These are phyloP conservation scores for Mechanitis messenoides DNA, from an alignment of 2,888 invertebrate species.

Conservation along the genomic window DNA sequence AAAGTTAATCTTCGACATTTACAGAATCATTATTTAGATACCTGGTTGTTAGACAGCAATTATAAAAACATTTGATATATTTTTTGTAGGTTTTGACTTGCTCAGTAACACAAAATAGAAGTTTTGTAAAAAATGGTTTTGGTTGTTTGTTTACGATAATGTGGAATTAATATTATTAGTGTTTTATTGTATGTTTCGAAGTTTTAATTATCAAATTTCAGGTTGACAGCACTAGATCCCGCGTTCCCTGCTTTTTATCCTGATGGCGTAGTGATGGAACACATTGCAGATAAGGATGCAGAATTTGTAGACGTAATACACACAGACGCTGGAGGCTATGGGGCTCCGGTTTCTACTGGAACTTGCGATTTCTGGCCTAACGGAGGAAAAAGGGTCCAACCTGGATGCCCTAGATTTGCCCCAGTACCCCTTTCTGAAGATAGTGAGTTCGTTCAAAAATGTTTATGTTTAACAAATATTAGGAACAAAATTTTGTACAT, in stretches of 20 bases:
- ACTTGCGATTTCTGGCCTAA: conserved; percentile 80
- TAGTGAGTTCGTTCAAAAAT: conserved; percentile 38
- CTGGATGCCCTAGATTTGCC: conserved; percentile 75
- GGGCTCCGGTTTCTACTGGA: conserved; percentile 76
- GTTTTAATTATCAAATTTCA: conserved; percentile 34
- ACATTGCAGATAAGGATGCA: conserved; percentile 71
- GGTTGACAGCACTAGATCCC: conserved; percentile 77
- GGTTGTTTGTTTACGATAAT: no score
- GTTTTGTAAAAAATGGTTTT: no score
- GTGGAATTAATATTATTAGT: no score
- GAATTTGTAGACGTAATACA: conserved; percentile 82
- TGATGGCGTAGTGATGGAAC: conserved; percentile 66
- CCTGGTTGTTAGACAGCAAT: no score
- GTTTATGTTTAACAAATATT: not conserved
- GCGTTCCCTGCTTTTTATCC: conserved; percentile 79
- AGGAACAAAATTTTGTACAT: not conserved
- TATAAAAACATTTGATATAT: no score
- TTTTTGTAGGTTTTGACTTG: no score
- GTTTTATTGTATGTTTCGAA: no score
- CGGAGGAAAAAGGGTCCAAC: conserved; percentile 76
- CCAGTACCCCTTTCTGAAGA: conserved; percentile 71
- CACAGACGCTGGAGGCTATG: conserved; percentile 79
- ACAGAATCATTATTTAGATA: no score
- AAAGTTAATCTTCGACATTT: no score
- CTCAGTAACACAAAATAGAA: no score